Percentiles rank a stretch among this genome's conserved stretches.
Evolutionary conservation across 1,140 invertebrate genomes (phyloP).

Genomic region (Manduca sexta): DNA sequence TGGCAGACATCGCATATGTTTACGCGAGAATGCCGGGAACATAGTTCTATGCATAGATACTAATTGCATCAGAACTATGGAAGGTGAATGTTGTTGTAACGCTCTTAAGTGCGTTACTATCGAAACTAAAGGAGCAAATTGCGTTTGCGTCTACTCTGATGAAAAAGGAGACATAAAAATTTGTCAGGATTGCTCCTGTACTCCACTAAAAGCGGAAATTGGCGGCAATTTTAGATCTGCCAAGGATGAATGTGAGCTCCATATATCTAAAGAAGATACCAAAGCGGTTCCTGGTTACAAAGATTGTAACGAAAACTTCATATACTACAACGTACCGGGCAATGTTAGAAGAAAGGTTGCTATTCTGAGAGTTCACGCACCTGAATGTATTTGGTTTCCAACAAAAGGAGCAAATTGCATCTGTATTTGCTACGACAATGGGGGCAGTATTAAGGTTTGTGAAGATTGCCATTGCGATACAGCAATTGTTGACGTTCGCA

Average conservation of each 20-base stretch:
- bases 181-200: conserved; percentile 18
- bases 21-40: conserved; percentile 14
- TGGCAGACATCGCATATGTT: conserved; percentile 22
- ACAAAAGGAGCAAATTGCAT: conserved; percentile 27
- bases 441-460: conserved; percentile 9
- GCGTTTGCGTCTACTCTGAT: conserved; percentile 24
- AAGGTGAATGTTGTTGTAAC: conserved; percentile 14
- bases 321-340: too few relatives aligned
- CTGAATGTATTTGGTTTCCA: conserved; percentile 11
- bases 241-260: not conserved
- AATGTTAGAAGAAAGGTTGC: too few relatives aligned
- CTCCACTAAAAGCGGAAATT: not conserved
- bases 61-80: conserved; percentile 7
- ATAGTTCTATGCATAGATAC: conserved; percentile 9
- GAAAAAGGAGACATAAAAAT: conserved; percentile 8
- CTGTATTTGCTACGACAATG: conserved; percentile 20
- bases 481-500: not conserved
- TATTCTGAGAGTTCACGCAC: too few relatives aligned
- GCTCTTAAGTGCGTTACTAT: conserved; percentile 12
- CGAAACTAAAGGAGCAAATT: conserved; percentile 22
- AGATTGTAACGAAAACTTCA: too few relatives aligned
- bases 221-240: too few relatives aligned
- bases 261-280: too few relatives aligned
- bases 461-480: conserved; percentile 16
- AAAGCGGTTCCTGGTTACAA: too few relatives aligned